phyloP scores from a whole-genome alignment of 1,140 invertebrate species.

The Drusus annulatus region DNA sequence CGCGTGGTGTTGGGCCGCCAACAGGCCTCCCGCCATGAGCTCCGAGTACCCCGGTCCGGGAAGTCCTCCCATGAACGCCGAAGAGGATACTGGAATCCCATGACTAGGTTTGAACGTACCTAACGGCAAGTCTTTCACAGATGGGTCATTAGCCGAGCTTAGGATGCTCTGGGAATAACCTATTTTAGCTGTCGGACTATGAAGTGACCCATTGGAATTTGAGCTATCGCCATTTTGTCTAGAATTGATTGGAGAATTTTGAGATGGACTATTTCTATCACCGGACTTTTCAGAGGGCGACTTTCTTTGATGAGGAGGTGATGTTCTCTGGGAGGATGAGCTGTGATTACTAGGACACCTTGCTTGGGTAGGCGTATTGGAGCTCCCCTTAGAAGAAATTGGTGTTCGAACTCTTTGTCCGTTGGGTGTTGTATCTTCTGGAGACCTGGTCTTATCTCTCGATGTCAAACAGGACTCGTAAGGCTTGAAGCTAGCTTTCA shows the following conservation, averaged over 20 bases:
- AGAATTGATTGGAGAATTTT: slow-evolving; percentile 64
- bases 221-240: slow-evolving; percentile 67
- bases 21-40: slow-evolving; percentile 79
- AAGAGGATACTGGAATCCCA: slow-evolving; percentile 69
- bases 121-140: slow-evolving; percentile 74
- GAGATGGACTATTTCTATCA: slow-evolving; percentile 68
- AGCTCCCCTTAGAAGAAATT: slow-evolving; percentile 68
- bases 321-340: slow-evolving; percentile 75
- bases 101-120: slow-evolving; percentile 77
- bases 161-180: slow-evolving; percentile 71
- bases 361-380: slow-evolving; percentile 68
- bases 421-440: slow-evolving; percentile 71
- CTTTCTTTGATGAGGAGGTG: slow-evolving; percentile 71
- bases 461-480: slow-evolving; percentile 77
- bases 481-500: slow-evolving; percentile 79
- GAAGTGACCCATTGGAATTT: slow-evolving; percentile 63
- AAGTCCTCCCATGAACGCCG: slow-evolving; percentile 71
- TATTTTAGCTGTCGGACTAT: slow-evolving; percentile 66
- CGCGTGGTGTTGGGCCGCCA: slow-evolving; percentile 83
- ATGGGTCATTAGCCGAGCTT: slow-evolving; percentile 72
- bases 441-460: slow-evolving; percentile 75
- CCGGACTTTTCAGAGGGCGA: slow-evolving; percentile 70
- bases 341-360: slow-evolving; percentile 75
- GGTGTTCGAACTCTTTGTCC: slow-evolving; percentile 73
- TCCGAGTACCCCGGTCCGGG: slow-evolving; percentile 76